phyloP scores from a whole-genome alignment of 2,113 vertebrate genomes.

The Myrmecophaga tridactyla region DNA sequence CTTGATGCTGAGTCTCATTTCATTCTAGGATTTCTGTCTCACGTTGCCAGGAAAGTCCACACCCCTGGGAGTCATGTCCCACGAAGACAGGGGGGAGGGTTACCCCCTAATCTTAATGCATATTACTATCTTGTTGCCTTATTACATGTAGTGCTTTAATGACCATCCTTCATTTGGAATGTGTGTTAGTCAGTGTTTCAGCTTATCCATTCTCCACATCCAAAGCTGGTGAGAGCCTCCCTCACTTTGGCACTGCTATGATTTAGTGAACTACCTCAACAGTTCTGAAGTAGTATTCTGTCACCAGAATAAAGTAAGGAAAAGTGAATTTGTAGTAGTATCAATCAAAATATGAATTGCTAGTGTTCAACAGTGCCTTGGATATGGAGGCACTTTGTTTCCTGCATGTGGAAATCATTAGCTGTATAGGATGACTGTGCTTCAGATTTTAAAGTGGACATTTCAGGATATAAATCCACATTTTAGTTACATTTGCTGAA shows the following conservation, averaged over 20 bases:
- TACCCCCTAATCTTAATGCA: too few relatives aligned
- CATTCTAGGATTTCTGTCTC: too few relatives aligned
- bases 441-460: neutral
- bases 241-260: neutral
- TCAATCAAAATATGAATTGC: neutral
- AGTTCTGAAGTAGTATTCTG: neutral
- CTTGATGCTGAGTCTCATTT: too few relatives aligned
- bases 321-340: constrained; percentile 13
- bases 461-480: neutral
- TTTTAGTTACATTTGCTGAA: constrained; percentile 14
- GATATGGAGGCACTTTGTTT: neutral
- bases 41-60: too few relatives aligned
- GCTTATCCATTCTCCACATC: neutral
- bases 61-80: too few relatives aligned
- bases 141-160: neutral
- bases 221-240: neutral
- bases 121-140: too few relatives aligned
- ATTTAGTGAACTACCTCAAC: neutral
- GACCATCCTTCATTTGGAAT: neutral
- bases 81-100: too few relatives aligned
- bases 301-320: neutral
- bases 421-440: neutral
- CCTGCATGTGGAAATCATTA: neutral
- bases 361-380: too few relatives aligned
- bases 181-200: neutral